These are phyloP conservation scores for Oreohelix idahoensis DNA, from an alignment of 1,140 invertebrate species.

Conservation along the genomic window DNA sequence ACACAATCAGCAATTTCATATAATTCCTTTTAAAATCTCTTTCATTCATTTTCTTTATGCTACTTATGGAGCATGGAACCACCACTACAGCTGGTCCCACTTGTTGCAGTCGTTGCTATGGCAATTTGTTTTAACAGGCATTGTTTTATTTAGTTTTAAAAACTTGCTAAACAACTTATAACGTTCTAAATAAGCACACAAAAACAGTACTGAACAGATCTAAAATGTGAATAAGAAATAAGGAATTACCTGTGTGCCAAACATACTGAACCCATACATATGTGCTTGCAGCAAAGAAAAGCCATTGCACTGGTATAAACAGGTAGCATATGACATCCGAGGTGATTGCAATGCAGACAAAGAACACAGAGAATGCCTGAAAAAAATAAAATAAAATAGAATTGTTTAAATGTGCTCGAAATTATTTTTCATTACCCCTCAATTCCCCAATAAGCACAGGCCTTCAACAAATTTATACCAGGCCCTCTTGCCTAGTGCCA, in stretches of 20 bases:
- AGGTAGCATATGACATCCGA: constrained; percentile 99
- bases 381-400: constrained; percentile 60
- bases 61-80: too few species aligned
- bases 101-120: too few species aligned
- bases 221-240: constrained; percentile 66
- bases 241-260: constrained; percentile 91
- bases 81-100: too few species aligned
- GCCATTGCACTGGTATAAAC: constrained; percentile 98
- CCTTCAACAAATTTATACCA: background rate
- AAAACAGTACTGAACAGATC: background rate
- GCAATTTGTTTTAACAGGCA: too few species aligned
- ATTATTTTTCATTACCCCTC: background rate
- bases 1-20: too few species aligned
- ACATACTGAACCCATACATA: constrained; percentile 99
- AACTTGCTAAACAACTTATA: too few species aligned
- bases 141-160: too few species aligned
- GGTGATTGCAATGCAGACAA: constrained; percentile 97
- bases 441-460: background rate
- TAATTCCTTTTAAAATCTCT: too few species aligned
- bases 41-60: too few species aligned
- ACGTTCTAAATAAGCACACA: too few species aligned
- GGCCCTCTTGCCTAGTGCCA: too few species aligned
- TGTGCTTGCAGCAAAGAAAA: constrained; percentile 97
- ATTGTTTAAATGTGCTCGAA: background rate
- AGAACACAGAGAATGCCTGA: constrained; percentile 98